Evolutionary conservation across 1,140 invertebrate genomes (phyloP), one percentile per base, ranked within the genome.

Genomic region (Aphelenchoides fujianensis): DNA sequence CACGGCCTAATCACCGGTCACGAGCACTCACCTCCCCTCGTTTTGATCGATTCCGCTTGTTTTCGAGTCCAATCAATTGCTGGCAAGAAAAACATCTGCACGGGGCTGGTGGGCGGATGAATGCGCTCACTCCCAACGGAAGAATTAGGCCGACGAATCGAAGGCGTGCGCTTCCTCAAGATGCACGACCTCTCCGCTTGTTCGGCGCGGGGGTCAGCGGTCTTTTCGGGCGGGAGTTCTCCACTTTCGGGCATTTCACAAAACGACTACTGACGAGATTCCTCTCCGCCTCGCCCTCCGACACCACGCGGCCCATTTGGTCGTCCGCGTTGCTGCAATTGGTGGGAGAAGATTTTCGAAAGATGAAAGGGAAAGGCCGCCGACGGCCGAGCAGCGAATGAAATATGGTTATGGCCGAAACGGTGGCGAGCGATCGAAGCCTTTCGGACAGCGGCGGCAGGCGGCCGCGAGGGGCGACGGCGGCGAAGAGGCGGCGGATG

Each of bases 401-500:
- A 71, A 71, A 71, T 71, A 71, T 71, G 69, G 71, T 71, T 73
- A 71, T 74, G 69, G 70, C 67, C 70, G 30, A 48, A 61, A 61
- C 59, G 59, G 59, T 61, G 59, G 59, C n/a, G 59, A 61, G 31
- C 41, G 41, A 48, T 48, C 68, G n/a, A n/a, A n/a, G n/a, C n/a
- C n/a, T n/a, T n/a, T n/a, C n/a, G 36, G 23, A 41, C 70, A 41
- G 31, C 69, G 35, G 23, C 37, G 28, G 69, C 69, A 68, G 35
- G 23, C 37, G 28, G 69, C 69, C n/a, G 71, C 68, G 30, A 48
- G 41, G 41, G 41, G 41, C 41, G 41, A 48, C 12, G 41, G 41
- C 12, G 41, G 41, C 41, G 41, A 48, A 48, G 41, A 48, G 41
- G 23, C 12, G 23, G 12, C 41, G 41, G 41, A 48, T 23, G 41